Conservation (phyloP, 53 echinoderm and acorn worm genomes). For the Zoroaster sp. region DNA sequence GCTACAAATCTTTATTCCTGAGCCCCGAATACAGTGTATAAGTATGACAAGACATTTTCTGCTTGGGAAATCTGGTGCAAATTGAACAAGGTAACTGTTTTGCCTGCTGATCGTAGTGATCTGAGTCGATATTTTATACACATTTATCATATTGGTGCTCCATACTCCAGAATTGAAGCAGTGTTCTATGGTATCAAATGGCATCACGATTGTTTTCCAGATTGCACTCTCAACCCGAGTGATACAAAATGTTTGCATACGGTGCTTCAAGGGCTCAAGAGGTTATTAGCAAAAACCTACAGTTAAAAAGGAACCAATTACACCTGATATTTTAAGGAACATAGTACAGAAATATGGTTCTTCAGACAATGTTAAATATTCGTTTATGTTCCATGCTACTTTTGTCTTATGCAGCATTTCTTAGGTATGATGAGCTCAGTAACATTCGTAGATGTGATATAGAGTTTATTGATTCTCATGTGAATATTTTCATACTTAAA, state of each 20-base stretch:
- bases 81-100: not conserved
- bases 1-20: too few species aligned
- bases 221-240: not conserved
- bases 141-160: not conserved
- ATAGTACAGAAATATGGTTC: not conserved
- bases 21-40: not conserved
- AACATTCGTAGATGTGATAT: not conserved
- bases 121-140: constrained; percentile 5
- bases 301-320: constrained; percentile 31
- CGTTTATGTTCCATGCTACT: constrained; percentile 35
- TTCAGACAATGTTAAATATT: not conserved
- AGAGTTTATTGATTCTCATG: not conserved
- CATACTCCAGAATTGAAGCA: constrained; percentile 34
- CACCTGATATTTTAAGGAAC: constrained; percentile 18
- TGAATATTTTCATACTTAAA: not conserved
- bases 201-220: constrained; percentile 15
- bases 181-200: constrained; percentile 36
- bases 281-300: not conserved
- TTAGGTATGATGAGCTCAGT: not conserved
- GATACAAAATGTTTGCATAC: constrained; percentile 28
- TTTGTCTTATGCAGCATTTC: not conserved
- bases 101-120: not conserved
- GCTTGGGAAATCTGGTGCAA: constrained; percentile 26
- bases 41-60: not conserved
- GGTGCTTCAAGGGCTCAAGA: constrained; percentile 33